Conservation (phyloP, 2,888 invertebrate species). For the Lapara coniferarum region DNA sequence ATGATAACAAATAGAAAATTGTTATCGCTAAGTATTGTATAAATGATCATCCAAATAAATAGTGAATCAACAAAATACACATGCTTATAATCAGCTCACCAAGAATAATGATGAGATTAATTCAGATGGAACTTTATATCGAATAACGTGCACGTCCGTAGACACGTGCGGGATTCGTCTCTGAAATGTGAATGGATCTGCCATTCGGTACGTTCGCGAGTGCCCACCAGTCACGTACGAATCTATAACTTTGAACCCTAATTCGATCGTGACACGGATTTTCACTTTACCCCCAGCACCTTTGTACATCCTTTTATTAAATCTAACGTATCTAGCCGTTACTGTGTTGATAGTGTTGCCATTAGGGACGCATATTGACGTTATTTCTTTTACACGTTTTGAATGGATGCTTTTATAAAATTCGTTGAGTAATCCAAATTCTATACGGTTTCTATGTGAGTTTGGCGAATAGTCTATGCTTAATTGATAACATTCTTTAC, state of each 20-base stretch:
- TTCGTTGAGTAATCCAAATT: no score
- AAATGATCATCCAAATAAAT: neutral
- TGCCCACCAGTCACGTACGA: constrained; percentile 7
- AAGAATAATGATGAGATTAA: neutral
- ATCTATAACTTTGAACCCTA: constrained; percentile 20
- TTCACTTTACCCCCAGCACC: constrained; percentile 16
- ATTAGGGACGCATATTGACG: neutral
- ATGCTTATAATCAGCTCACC: neutral
- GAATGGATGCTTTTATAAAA: no score
- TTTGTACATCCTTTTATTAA: constrained; percentile 21
- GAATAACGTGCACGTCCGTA: neutral
- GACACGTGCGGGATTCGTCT: constrained; percentile 2
- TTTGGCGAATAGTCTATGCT: no score
- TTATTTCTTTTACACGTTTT: neutral
- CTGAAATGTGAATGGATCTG: constrained; percentile 2
- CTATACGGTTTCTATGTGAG: no score
- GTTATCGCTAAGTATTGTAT: no score
- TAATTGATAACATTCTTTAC: no score
- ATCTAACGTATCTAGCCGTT: neutral
- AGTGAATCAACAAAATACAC: neutral
- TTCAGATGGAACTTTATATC: neutral
- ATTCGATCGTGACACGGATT: constrained; percentile 20
- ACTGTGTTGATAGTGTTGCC: neutral
- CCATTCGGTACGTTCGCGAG: neutral
- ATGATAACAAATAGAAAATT: neutral